phyloP scores from a whole-genome alignment of 1,140 invertebrate species.

The Mactra quadrangularis region DNA sequence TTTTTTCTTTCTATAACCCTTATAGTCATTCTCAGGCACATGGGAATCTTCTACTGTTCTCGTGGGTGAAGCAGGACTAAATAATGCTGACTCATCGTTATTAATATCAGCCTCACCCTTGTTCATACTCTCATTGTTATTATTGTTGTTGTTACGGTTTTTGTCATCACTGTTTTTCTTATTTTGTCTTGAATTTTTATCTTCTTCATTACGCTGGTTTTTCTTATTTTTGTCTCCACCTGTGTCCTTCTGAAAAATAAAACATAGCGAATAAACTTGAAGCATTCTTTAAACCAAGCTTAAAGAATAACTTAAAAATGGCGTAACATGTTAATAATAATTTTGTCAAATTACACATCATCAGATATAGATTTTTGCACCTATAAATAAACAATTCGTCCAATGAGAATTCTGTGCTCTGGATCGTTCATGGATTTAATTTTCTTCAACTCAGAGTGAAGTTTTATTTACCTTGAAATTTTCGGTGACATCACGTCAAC shows the following conservation, averaged over 20 bases:
- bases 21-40: constrained; percentile 6
- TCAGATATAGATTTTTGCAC: background rate
- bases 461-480: too few relatives aligned
- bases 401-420: background rate
- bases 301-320: background rate
- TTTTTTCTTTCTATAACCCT: constrained; percentile 33
- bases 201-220: constrained; percentile 1
- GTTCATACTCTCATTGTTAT: background rate
- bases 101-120: background rate
- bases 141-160: constrained; percentile 27
- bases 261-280: background rate
- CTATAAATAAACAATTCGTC: background rate
- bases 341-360: too few relatives aligned
- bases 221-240: background rate
- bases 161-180: constrained; percentile 6
- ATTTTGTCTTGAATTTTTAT: background rate
- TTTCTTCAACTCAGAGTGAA: too few relatives aligned
- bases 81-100: background rate
- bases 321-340: background rate
- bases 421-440: too few relatives aligned
- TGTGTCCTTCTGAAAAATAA: background rate
- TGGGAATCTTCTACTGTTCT: background rate
- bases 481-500: too few relatives aligned
- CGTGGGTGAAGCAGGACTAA: background rate
- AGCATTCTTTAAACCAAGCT: background rate